phyloP scores from a whole-genome alignment of 2,888 invertebrate species.

The Seira ritae region DNA sequence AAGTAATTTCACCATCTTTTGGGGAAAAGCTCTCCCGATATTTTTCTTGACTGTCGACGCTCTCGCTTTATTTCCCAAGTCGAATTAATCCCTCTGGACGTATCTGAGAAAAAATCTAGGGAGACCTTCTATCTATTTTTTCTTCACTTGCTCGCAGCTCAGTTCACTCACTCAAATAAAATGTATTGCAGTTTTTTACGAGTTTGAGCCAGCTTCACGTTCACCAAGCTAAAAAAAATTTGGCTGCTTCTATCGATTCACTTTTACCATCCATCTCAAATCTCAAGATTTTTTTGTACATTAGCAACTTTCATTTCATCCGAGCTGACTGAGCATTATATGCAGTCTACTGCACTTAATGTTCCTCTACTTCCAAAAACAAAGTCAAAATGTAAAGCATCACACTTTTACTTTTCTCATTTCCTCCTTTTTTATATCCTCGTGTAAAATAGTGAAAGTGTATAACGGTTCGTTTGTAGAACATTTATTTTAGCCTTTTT shows the following conservation, averaged over 20 bases:
- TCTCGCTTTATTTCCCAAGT: constrained; percentile 48
- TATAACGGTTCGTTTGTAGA: not conserved
- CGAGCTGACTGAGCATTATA: not conserved
- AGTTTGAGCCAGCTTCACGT: not conserved
- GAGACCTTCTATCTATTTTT: constrained; percentile 8
- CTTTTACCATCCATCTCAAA: constrained; percentile 9
- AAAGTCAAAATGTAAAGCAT: constrained; percentile 33
- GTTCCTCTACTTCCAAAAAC: not conserved
- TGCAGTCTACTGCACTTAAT: not conserved
- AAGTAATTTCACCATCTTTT: constrained; percentile 48
- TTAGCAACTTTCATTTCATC: not conserved
- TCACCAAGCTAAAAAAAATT: no score
- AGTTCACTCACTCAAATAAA: not conserved
- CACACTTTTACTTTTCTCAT: constrained; percentile 26
- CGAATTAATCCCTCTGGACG: constrained; percentile 55
- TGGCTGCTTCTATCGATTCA: constrained; percentile 12
- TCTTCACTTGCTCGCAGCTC: not conserved
- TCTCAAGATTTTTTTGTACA: not conserved
- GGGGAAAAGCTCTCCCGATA: constrained; percentile 41
- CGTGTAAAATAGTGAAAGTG: not conserved
- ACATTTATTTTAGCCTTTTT: constrained; percentile 35
- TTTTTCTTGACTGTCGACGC: constrained; percentile 49
- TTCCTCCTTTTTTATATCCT: constrained; percentile 24
- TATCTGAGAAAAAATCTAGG: constrained; percentile 53
- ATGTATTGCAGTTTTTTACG: not conserved